phyloP scores from a whole-genome alignment of 1,140 invertebrate genomes.

The Drosophila kurseongensis region DNA sequence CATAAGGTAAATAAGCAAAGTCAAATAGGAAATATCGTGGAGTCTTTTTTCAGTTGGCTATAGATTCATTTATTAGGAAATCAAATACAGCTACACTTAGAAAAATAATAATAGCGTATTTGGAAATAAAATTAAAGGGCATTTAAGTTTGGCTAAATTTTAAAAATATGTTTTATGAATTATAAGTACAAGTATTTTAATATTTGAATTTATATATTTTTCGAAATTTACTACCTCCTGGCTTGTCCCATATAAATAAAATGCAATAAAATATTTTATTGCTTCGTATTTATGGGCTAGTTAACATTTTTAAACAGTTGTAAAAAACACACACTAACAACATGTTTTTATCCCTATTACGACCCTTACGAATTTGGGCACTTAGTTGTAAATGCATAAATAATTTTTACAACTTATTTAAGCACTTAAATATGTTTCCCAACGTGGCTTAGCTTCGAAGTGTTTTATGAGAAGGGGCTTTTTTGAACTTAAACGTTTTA shows the following conservation, averaged over 20 bases:
- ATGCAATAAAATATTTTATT: background rate
- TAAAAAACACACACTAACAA: background rate
- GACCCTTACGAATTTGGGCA: background rate
- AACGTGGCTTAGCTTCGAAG: too few relatives aligned
- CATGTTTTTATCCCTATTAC: background rate
- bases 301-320: background rate
- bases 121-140: too few relatives aligned
- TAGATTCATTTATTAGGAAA: slow-evolving; percentile 7
- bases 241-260: too few relatives aligned
- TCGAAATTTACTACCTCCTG: too few relatives aligned
- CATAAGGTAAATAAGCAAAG: slow-evolving; percentile 5
- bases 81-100: background rate
- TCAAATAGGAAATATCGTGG: slow-evolving; percentile 4
- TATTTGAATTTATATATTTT: background rate
- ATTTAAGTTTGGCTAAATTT: too few relatives aligned
- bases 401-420: background rate
- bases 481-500: background rate
- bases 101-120: background rate
- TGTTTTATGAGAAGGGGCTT: too few relatives aligned
- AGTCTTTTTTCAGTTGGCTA: background rate
- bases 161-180: background rate
- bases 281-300: background rate
- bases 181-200: background rate
- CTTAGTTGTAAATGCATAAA: background rate
- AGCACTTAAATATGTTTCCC: background rate